Conservation (phyloP, 1,140 invertebrate species). For the Temnothorax curvispinosus region DNA sequence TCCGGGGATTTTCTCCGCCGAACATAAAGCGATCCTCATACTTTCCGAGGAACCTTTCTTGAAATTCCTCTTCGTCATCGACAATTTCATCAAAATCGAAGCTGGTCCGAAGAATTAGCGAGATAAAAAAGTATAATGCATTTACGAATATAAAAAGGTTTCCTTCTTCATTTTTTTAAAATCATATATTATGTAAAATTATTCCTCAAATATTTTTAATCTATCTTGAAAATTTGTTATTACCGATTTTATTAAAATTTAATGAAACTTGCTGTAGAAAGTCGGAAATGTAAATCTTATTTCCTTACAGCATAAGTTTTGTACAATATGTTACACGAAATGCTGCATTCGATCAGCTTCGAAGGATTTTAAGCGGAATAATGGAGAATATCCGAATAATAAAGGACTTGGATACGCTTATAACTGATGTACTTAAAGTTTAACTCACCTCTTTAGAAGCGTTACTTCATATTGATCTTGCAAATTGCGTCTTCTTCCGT, state of each 20-base stretch:
- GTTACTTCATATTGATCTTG: slow-evolving; percentile 46
- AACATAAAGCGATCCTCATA: neutral
- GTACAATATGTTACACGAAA: neutral
- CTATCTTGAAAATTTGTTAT: neutral
- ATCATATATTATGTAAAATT: slow-evolving; percentile 13
- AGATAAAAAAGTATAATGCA: slow-evolving; percentile 14
- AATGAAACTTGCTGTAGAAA: neutral
- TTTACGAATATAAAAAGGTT: neutral
- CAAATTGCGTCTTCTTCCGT: slow-evolving; percentile 48
- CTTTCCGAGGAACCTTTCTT: neutral
- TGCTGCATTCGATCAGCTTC: neutral
- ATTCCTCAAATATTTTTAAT: slow-evolving; percentile 14
- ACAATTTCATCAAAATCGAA: slow-evolving; percentile 9
- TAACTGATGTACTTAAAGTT: slow-evolving; percentile 39
- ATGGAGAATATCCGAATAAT: slow-evolving; percentile 34
- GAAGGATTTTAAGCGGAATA: neutral
- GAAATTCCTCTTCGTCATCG: neutral
- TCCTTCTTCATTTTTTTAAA: neutral
- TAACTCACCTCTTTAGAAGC: slow-evolving; percentile 13
- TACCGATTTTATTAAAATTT: neutral
- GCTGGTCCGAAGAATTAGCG: neutral
- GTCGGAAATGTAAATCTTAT: neutral
- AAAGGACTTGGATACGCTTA: slow-evolving; percentile 16
- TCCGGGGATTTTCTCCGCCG: slow-evolving; percentile 19
- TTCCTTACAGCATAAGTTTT: neutral